These are phyloP conservation scores for Pseudachorutes palmiensis DNA, from an alignment of 1,140 invertebrate genomes.

Conservation along the genomic window DNA sequence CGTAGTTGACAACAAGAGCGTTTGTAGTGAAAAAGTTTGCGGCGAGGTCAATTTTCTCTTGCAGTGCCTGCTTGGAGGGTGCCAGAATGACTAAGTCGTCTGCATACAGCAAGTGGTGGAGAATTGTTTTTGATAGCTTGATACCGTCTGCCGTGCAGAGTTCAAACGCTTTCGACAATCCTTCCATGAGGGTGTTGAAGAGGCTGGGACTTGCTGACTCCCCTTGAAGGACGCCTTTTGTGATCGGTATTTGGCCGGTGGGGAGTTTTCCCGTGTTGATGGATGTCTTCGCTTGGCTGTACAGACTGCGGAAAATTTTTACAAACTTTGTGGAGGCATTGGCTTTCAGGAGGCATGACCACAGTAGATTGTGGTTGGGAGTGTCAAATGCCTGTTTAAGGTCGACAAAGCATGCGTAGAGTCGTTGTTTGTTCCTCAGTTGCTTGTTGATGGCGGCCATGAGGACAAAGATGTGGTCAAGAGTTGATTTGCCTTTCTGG, in stretches of 20 bases:
- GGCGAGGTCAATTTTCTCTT: conserved; percentile 27
- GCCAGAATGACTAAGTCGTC: conserved; percentile 24
- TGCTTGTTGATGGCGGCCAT: conserved; percentile 17
- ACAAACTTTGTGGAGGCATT: conserved; percentile 21
- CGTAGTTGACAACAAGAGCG: too few relatives aligned
- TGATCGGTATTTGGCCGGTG: too few relatives aligned
- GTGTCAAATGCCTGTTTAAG: conserved; percentile 20
- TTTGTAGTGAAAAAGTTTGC: too few relatives aligned
- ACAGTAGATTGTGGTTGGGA: conserved; percentile 13
- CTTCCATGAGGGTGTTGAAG: conserved; percentile 23
- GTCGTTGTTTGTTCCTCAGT: conserved; percentile 3
- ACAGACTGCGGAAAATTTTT: conserved; percentile 8
- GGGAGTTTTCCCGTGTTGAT: too few relatives aligned
- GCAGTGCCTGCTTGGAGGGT: neutral
- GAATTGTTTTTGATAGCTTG: neutral
- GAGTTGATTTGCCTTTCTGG: conserved; percentile 26
- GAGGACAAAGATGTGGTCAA: conserved; percentile 36
- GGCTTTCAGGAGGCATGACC: conserved; percentile 9
- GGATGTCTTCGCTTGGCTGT: conserved; percentile 9
- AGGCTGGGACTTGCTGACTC: conserved; percentile 22
- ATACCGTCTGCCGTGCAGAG: neutral
- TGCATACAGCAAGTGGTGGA: conserved; percentile 21
- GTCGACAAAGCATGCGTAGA: conserved; percentile 26
- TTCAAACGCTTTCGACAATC: conserved; percentile 1
- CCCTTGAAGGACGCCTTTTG: too few relatives aligned